Conservation (phyloP, 2,113 vertebrate genomes). For the Chitala chitala region DNA sequence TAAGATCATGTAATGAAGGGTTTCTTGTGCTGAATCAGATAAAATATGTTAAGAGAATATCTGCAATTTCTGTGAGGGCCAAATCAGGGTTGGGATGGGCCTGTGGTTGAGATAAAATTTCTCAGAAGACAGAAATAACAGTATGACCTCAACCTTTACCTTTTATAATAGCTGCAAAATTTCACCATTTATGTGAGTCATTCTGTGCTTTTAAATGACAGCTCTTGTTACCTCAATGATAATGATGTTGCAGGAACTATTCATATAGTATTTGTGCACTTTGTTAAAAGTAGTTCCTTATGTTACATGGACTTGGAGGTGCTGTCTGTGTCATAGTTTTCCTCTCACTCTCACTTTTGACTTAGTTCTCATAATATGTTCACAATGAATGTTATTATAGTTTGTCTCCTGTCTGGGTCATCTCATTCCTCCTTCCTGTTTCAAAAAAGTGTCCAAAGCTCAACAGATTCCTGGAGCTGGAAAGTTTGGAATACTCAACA, state of each 20-base stretch:
- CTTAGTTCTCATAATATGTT: too few species aligned
- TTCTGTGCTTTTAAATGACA: neutral
- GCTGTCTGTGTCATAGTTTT: neutral
- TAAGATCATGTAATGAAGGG: neutral
- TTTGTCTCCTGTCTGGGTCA: neutral
- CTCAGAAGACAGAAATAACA: neutral
- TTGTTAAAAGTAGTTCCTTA: too few species aligned
- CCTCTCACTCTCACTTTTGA: too few species aligned
- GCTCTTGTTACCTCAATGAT: neutral
- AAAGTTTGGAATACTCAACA: neutral
- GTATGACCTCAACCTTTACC: neutral
- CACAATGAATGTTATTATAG: neutral
- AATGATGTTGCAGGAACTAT: neutral
- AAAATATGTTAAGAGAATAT: neutral
- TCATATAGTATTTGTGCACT: neutral
- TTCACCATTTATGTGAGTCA: conserved; percentile 2
- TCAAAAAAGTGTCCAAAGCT: too few species aligned
- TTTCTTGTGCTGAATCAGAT: neutral
- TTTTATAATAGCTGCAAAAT: neutral
- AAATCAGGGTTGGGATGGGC: neutral
- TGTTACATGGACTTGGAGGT: neutral
- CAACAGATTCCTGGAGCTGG: neutral
- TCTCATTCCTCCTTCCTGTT: neutral
- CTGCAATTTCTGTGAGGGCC: neutral
- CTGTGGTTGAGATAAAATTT: neutral